phyloP scores from a whole-genome alignment of 2,113 vertebrate genomes.

The Scatophagus argus region DNA sequence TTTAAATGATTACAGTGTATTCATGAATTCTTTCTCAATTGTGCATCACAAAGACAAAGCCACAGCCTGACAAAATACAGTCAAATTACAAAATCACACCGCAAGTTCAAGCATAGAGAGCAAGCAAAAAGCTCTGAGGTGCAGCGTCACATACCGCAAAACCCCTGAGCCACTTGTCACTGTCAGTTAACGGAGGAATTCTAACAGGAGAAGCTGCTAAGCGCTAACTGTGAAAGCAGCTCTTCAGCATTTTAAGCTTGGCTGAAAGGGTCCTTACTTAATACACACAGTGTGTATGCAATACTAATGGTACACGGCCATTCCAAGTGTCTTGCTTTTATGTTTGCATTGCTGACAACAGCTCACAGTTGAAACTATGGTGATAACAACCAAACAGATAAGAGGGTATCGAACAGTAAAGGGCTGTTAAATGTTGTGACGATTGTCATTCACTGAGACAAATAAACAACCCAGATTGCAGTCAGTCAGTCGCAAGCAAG shows the following conservation, averaged over 20 bases:
- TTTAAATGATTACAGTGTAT: background rate
- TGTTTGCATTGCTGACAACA: background rate
- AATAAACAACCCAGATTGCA: too few species aligned
- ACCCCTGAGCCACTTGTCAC: slow-evolving; percentile 71
- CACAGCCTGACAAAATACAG: background rate
- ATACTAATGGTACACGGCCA: slow-evolving; percentile 26
- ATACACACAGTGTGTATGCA: slow-evolving; percentile 41
- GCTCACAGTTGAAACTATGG: background rate
- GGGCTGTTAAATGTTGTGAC: background rate
- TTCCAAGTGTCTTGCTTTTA: background rate
- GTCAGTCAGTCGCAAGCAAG: too few species aligned
- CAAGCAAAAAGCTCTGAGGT: background rate
- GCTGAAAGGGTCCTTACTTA: slow-evolving; percentile 62
- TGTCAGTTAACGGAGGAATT: slow-evolving; percentile 80
- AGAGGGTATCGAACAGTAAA: background rate
- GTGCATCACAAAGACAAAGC: background rate
- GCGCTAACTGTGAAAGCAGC: slow-evolving; percentile 61
- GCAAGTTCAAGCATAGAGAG: slow-evolving; percentile 17
- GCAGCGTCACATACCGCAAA: background rate
- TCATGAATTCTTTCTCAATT: background rate
- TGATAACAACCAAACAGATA: background rate
- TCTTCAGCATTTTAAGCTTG: slow-evolving; percentile 64
- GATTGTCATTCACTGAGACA: background rate
- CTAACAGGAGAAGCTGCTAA: slow-evolving; percentile 77
- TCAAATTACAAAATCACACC: slow-evolving; percentile 5